Conservation (phyloP, 2,113 vertebrate species). For the Synodontis membranacea region DNA sequence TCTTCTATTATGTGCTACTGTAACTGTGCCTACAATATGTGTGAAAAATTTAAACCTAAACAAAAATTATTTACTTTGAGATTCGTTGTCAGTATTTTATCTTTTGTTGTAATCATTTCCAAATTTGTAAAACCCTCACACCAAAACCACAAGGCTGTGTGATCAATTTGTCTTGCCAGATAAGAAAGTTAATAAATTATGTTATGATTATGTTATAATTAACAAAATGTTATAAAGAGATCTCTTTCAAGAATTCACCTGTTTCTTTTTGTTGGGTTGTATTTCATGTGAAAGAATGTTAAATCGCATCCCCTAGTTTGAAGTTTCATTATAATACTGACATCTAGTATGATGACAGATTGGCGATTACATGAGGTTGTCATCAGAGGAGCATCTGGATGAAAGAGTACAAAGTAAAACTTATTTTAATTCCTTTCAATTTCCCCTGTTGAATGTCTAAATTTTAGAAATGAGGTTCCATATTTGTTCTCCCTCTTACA, state of each 20-base stretch:
- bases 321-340: background rate
- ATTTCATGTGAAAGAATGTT: background rate
- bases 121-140: background rate
- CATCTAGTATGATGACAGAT: background rate
- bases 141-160: background rate
- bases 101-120: background rate
- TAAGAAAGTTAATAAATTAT: background rate
- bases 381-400: background rate
- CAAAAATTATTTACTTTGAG: background rate
- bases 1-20: background rate
- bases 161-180: background rate
- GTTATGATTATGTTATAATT: no score
- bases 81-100: background rate
- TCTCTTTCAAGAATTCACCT: background rate
- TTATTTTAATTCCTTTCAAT: background rate
- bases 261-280: background rate
- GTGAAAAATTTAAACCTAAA: background rate
- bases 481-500: slow-evolving; percentile 9
- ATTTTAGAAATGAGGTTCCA: background rate
- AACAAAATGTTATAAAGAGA: background rate
- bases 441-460: slow-evolving; percentile 1
- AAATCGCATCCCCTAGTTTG: background rate
- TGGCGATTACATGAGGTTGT: background rate
- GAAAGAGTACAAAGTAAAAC: background rate
- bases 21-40: background rate